A percentile compares a stretch with the other conserved stretches of the same genome.
These are phyloP conservation scores for Harpagifer antarcticus DNA, from an alignment of 2,797 vertebrate species.

Conservation along the genomic window DNA sequence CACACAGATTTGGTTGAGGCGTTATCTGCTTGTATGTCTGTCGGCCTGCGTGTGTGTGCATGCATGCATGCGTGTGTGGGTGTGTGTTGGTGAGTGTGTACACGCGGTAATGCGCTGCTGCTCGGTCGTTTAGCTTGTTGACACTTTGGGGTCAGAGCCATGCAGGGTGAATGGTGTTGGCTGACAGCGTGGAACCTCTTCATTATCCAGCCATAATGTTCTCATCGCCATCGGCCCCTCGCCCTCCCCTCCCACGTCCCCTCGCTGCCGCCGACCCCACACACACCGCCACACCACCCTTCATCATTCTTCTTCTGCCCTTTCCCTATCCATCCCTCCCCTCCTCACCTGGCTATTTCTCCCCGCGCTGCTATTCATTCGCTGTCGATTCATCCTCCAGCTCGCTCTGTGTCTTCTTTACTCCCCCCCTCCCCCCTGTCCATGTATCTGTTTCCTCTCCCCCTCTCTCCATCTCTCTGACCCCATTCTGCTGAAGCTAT, in stretches of 20 bases:
- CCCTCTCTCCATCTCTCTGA: constrained; percentile 50
- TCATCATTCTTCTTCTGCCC: constrained; percentile 50
- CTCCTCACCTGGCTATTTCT: constrained; percentile 56
- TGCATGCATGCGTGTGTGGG: background rate
- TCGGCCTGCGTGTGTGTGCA: background rate
- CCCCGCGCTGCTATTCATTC: constrained; percentile 38
- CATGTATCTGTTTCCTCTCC: constrained; percentile 16
- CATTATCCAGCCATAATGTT: constrained; percentile 88
- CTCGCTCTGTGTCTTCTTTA: constrained; percentile 34
- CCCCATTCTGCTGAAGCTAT: constrained; percentile 66
- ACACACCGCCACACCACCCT: constrained; percentile 31
- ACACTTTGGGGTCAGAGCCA: constrained; percentile 89
- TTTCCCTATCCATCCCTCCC: constrained; percentile 42
- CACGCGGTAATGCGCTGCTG: constrained; percentile 82
- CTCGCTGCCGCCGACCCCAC: constrained; percentile 21
- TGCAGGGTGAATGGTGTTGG: constrained; percentile 85
- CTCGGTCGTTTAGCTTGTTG: constrained; percentile 88
- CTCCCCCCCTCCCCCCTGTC: constrained; percentile 8
- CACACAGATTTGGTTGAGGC: constrained; percentile 8
- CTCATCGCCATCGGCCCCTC: constrained; percentile 82
- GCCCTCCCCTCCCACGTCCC: constrained; percentile 23
- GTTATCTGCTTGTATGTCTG: constrained; percentile 28
- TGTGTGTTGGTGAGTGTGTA: constrained; percentile 29
- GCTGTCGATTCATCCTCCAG: constrained; percentile 60
- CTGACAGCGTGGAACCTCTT: constrained; percentile 89